Evolutionary conservation across 2,888 invertebrate genomes (phyloP), one percentile per base, ranked within the genome.

Genomic region (Scotopteryx bipunctaria): DNA sequence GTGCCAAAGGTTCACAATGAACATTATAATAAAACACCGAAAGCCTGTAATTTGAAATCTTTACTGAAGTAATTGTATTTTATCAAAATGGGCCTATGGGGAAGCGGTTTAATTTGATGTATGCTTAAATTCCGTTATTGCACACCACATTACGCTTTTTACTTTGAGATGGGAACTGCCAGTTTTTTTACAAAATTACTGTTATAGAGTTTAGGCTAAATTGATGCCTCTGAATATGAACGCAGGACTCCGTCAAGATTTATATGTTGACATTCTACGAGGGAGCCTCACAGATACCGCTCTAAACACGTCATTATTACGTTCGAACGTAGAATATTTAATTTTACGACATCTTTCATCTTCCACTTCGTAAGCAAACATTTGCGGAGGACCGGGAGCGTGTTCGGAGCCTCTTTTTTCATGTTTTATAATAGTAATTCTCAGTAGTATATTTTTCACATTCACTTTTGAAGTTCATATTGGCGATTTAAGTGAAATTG

Each of bases 221-320:
- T n/a, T 33, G 9, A 25, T 16, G 25, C 25, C 23, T 40, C 21
- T 38, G 25, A 25, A 33, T 11, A 19, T 13, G 19, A 19, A 14
- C 25, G 16, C 64, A 57, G 55, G 62, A 66, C 57, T 59, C 61
- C 62, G 57, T 53, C 56, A 66, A 71, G 69, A 78, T 78, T 81
- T 79, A 76, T 72, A 67, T 64, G 61, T 58, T 64, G 60, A 66
- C 66, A 62, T 67, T 62, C 53, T 55, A 55, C 49, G 42, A 59
- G 61, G 58, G 51, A 60, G 55, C 48, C 52, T 46, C 46, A 42
- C 53, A 46, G 52, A 55, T 19, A 36, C 25, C 11, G n/a, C 55
- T 56, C 41, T 50, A 56, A 56, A 55, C 52, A 61, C 49, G 44
- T 47, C 40, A 53, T 56, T 65, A 51, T 49, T 61, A 51, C 42